phyloP scores from a whole-genome alignment of 92 coral and sea anemone genomes.

The Pocillopora grandis region DNA sequence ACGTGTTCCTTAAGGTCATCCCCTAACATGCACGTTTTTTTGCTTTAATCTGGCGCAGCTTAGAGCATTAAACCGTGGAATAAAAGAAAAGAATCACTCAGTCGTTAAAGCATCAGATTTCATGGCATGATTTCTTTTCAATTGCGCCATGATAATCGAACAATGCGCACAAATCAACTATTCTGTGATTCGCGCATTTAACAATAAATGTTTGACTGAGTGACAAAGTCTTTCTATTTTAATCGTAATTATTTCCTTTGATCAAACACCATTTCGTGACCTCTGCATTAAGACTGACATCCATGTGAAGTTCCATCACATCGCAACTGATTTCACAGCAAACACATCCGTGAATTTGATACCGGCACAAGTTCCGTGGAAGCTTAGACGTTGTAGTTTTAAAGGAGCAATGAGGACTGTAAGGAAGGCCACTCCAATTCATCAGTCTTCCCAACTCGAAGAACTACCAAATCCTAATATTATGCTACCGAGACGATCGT shows the following conservation, averaged over 20 bases:
- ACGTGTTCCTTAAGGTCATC: too few species aligned
- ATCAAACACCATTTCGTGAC: slow-evolving; percentile 25
- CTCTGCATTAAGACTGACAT: slow-evolving; percentile 7
- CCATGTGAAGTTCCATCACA: not conserved
- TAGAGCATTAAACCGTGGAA: not conserved
- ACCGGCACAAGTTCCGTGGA: not conserved
- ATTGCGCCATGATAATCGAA: not conserved
- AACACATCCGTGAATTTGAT: not conserved
- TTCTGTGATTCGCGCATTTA: not conserved
- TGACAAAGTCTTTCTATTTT: slow-evolving; percentile 1
- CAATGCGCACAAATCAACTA: not conserved
- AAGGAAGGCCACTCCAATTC: slow-evolving; percentile 22
- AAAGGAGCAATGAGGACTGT: slow-evolving; percentile 2
- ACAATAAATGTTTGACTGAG: not conserved
- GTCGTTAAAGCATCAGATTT: not conserved
- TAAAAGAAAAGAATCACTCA: slow-evolving; percentile 1
- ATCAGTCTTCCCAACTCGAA: not conserved
- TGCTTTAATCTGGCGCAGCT: not conserved
- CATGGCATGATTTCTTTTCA: not conserved
- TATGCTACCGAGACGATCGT: slow-evolving; percentile 7
- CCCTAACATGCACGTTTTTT: not conserved
- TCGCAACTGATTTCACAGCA: slow-evolving; percentile 12
- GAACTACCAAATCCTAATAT: not conserved
- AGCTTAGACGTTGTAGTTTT: not conserved
- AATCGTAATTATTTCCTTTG: slow-evolving; percentile 1